Base-by-base conservation (phyloP, 2,797 vertebrate species). In the Sebastes baramenuke region DNA sequence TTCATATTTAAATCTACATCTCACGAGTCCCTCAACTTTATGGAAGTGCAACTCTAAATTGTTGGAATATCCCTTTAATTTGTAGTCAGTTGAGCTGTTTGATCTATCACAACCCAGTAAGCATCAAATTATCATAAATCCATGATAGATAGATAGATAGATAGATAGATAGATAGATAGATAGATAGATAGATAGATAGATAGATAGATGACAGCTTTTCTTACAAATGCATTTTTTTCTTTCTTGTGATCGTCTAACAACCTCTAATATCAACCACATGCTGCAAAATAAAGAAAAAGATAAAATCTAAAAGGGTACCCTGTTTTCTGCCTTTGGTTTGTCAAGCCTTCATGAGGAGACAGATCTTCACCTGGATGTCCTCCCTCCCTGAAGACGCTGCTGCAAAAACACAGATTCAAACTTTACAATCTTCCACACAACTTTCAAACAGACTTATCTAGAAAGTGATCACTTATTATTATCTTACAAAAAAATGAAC, bases 391-490 rank as follows among this genome's bases (percentile, higher is more conserved):
- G 24, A 77, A 80, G 67, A 72, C 1, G 10, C 69, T 86, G n/a
- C 71, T 86, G 81, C 56, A 70, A 80, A 49, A 84, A 80, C 4
- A 87, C 5, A 36, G 13, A 79, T 58, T 52, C 36, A 79, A 89
- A 87, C 77, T 81, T 87, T 27, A 67, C 32, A 49, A 34, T 72
- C 61, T 32, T 32, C 34, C 6, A 27, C 18, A 49, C 29, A 81
- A 56, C 55, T 76, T 79, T 61, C 38, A 65, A 32, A 72, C 13
- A 67, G 62, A 58, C 8, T n/a, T 4, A 12, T 54, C 22, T 24
- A 13, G 0, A 25, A 24, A 54, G 36, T 65, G 32, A 30, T 70
- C 22, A 36, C 11, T 27, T 6, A 25, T 38, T n/a, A 62, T 14
- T 8, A 13, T 2, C 7, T 11, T 42, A 42, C 38, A 22, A 4